phyloP scores from a whole-genome alignment of 2,888 invertebrate genomes.

The Rhopalosiphum nymphaeae region DNA sequence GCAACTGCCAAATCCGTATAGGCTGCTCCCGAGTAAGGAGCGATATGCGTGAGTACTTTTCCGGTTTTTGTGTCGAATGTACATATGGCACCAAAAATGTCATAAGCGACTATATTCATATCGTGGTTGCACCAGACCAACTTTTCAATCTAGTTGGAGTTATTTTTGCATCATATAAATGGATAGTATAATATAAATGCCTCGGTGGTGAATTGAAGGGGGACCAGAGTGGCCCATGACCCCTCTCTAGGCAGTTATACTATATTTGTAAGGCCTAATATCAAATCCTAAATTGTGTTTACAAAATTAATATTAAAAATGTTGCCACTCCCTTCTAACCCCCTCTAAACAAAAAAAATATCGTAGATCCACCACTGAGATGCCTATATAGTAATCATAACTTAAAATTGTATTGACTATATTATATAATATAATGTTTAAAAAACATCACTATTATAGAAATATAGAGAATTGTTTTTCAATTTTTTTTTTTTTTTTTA shows the following conservation, averaged over 20 bases:
- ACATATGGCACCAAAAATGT: constrained; percentile 90
- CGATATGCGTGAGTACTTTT: background rate
- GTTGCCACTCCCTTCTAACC: too few relatives aligned
- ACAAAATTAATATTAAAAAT: too few relatives aligned
- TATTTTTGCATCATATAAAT: background rate
- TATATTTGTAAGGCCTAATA: too few relatives aligned
- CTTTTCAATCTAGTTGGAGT: constrained; percentile 71
- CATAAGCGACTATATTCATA: constrained; percentile 85
- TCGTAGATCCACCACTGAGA: too few relatives aligned
- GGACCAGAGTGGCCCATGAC: too few relatives aligned
- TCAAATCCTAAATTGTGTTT: too few relatives aligned
- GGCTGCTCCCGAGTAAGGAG: background rate
- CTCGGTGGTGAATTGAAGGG: too few relatives aligned
- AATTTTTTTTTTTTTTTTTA: background rate
- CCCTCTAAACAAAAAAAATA: background rate
- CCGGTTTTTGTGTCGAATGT: constrained; percentile 81
- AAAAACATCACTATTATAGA: background rate
- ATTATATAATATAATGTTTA: background rate
- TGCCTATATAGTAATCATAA: background rate
- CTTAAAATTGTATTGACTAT: background rate
- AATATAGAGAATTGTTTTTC: background rate
- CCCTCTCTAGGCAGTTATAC: too few relatives aligned
- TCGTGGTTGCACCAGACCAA: constrained; percentile 84
- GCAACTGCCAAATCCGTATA: constrained; percentile 15
- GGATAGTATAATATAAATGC: background rate